These are phyloP conservation scores for Lasius fuliginosus DNA, from an alignment of 2,888 invertebrate species.

Conservation along the genomic window DNA sequence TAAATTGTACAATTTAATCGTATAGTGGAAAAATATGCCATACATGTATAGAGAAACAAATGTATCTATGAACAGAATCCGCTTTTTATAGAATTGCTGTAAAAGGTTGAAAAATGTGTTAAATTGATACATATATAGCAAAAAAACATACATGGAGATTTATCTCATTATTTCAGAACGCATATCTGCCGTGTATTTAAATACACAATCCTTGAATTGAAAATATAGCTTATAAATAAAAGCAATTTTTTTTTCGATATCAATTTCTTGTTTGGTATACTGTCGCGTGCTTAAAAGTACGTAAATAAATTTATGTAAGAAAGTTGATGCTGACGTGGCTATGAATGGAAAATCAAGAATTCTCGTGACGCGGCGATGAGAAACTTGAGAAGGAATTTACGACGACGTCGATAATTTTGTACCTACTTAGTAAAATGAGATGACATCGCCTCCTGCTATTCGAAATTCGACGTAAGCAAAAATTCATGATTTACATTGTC, in stretches of 20 bases:
- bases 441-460: not conserved
- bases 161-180: not conserved
- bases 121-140: not conserved
- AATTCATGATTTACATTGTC: slow-evolving; percentile 46
- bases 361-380: slow-evolving; percentile 18
- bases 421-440: slow-evolving; percentile 28
- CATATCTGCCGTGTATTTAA: not conserved
- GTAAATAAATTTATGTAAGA: slow-evolving; percentile 11
- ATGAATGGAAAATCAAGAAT: slow-evolving; percentile 39
- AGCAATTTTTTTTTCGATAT: not conserved
- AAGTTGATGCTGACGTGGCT: slow-evolving; percentile 10
- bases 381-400: slow-evolving; percentile 32
- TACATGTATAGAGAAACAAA: not conserved
- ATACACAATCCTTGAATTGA: not conserved
- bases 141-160: not conserved
- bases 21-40: not conserved
- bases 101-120: not conserved
- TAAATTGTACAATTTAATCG: not conserved
- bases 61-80: slow-evolving; percentile 12
- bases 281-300: not conserved
- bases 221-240: not conserved
- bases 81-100: not conserved
- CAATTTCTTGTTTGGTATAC: not conserved
- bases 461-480: slow-evolving; percentile 22
- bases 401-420: slow-evolving; percentile 27